phyloP scores from a whole-genome alignment of 2,113 vertebrate genomes.

The Asarcornis scutulata region DNA sequence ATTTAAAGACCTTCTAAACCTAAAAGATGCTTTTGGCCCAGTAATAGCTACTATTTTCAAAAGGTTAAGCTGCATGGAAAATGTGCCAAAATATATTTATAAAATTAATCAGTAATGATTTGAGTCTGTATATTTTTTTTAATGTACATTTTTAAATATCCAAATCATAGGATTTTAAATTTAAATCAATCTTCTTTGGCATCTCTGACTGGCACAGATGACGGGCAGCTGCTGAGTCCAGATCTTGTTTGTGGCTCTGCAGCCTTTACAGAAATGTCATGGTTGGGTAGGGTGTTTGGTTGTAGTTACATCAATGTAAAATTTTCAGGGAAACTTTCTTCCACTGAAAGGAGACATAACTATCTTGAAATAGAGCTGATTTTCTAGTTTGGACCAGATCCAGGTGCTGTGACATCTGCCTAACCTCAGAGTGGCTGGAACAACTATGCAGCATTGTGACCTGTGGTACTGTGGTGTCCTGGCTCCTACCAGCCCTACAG shows the following conservation, averaged over 20 bases:
- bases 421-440: background rate
- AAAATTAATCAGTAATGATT: background rate
- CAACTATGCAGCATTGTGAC: background rate
- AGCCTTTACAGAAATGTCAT: constrained; percentile 25
- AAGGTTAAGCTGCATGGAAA: constrained; percentile 7
- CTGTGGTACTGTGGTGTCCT: background rate
- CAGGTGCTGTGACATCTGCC: background rate
- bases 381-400: background rate
- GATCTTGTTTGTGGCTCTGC: background rate
- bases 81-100: background rate
- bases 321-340: background rate
- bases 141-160: background rate
- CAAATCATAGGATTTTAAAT: background rate
- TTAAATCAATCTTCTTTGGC: background rate
- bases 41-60: background rate
- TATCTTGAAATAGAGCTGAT: background rate
- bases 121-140: background rate
- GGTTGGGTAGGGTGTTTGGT: background rate
- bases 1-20: constrained; percentile 3
- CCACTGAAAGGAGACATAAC: background rate
- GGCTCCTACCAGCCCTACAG: background rate
- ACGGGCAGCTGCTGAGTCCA: background rate
- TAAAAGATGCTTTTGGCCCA: background rate
- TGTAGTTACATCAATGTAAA: background rate
- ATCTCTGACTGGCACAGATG: background rate